Base-by-base conservation (phyloP, 2,113 vertebrate genomes). In the Crotophaga sulcirostris region DNA sequence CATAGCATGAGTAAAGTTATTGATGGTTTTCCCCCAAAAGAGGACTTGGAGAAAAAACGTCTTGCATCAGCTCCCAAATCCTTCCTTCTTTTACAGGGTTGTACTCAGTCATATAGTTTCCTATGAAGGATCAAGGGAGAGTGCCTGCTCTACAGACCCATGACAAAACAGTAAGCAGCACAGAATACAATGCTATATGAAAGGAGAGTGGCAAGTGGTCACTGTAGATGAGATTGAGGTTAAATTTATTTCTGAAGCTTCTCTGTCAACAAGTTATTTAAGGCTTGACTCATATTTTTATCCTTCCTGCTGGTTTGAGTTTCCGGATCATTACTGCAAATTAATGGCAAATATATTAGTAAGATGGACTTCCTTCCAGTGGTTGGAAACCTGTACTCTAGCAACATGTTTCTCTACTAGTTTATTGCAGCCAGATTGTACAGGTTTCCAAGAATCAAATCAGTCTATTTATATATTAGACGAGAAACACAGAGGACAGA, bases 261-360 rank as follows among this genome's bases (percentile, higher is more conserved):
- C 64, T 56, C 56, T 62, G 93, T 93, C 94, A 96, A 96, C 92
- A 94, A 89, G 79, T 83, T 96, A 96, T 97, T 96, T 96, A 84
- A 80, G 52, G 86, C 62, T 92, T 74, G 63, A n/a, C 47, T 81
- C 63, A 69, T 91, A 93, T 96, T 97, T 96, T 94, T 94, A 88
- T 94, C 89, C 96, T 96, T 96, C 90, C 93, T 89, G 51, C 49
- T 86, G 58, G 42, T 93, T 88, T 76, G 90, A 68, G 79, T 89
- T 97, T 95, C 95, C 97, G 82, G 94, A 78, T 96, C 67, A 63
- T 96, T 97, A 94, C 60, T 89, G 80, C 45, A 94, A 92, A 93
- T 90, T 93, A 94, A 89, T 93, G 81, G 87, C 72, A 93, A 96
- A 96, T 75, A 83, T 87, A 95, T 85, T 70, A 94, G 62, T 44